A percentile compares a stretch with the other conserved stretches of the same genome.
Conservation (phyloP, 2,113 vertebrate species). For the Tetraodon nigroviridis region DNA sequence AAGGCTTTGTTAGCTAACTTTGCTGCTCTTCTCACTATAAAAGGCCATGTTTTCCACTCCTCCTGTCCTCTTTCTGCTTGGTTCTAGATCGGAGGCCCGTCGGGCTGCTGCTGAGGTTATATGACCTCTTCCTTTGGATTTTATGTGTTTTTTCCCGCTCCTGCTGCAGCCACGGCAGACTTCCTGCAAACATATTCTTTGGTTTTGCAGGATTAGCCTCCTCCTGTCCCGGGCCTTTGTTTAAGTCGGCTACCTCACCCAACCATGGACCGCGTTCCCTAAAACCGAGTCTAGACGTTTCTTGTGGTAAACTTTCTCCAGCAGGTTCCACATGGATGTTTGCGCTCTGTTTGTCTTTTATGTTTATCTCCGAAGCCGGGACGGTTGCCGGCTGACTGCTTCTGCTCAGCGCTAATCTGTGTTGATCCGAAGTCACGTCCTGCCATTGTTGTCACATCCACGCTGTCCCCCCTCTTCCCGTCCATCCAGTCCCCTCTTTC, state of each 20-base stretch:
- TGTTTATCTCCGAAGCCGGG: constrained; percentile 58
- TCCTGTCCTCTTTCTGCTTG: constrained; percentile 12
- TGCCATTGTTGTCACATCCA: constrained; percentile 72
- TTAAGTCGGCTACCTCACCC: not conserved
- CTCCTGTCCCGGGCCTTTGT: not conserved
- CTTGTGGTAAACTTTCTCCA: not conserved
- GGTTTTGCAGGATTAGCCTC: not conserved
- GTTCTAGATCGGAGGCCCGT: constrained; percentile 29
- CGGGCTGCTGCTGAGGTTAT: constrained; percentile 21
- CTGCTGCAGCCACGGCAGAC: not conserved
- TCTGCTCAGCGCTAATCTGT: constrained; percentile 61
- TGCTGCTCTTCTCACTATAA: not conserved
- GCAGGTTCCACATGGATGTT: not conserved
- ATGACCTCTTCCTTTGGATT: constrained; percentile 29
- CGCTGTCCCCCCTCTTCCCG: constrained; percentile 72
- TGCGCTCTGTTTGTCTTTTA: constrained; percentile 19
- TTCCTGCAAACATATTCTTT: constrained; percentile 3
- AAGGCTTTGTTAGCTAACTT: not conserved
- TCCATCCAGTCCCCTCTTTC: constrained; percentile 57
- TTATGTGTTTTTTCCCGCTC: not conserved
- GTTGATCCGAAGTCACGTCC: constrained; percentile 71
- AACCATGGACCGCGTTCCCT: not conserved
- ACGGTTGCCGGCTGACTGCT: constrained; percentile 53
- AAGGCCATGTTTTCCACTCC: constrained; percentile 3
- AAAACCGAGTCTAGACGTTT: too few relatives aligned